Evolutionary conservation across 2,113 vertebrate species (phyloP).

Genomic region (Bubo bubo): DNA sequence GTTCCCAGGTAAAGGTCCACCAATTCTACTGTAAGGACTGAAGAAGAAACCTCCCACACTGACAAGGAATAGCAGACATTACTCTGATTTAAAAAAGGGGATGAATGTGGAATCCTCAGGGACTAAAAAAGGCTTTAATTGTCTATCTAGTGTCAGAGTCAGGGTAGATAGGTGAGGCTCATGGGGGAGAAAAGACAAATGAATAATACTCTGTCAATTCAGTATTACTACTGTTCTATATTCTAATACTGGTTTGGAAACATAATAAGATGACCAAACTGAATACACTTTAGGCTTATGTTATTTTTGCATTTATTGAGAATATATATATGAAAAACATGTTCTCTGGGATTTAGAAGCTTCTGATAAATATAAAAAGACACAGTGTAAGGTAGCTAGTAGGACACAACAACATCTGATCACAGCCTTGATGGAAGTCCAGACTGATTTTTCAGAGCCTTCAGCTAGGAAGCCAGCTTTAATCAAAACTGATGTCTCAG

Average conservation of each 20-base stretch:
- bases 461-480: neutral
- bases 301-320: neutral
- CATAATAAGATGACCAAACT: neutral
- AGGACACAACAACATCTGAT: neutral
- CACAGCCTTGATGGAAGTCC: neutral
- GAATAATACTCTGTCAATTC: neutral
- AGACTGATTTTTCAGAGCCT: neutral
- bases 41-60: neutral
- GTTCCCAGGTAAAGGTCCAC: neutral
- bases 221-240: neutral
- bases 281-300: neutral
- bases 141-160: neutral
- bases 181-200: neutral
- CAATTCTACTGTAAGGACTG: neutral
- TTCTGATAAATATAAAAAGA: neutral
- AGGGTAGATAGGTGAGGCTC: neutral
- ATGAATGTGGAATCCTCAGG: neutral
- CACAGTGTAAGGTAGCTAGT: neutral
- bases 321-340: neutral
- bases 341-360: neutral
- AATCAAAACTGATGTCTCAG: conserved; percentile 42
- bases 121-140: neutral
- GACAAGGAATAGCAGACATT: neutral
- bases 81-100: neutral
- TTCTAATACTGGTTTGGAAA: neutral